These are phyloP conservation scores for Allophyes oxyacanthae DNA, from an alignment of 2,888 invertebrate genomes.

Conservation along the genomic window DNA sequence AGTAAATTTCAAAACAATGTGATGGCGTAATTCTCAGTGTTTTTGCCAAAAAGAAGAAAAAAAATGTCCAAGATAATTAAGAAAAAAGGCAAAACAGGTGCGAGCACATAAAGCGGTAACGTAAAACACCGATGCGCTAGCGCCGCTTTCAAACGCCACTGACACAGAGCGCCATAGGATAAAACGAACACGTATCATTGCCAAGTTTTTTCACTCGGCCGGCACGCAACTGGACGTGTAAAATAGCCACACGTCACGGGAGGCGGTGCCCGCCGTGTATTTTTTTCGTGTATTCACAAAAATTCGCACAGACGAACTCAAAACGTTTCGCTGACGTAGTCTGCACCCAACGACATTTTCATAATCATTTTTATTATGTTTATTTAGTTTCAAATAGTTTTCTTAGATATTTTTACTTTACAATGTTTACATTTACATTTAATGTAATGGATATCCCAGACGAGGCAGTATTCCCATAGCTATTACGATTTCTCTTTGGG, in stretches of 20 bases:
- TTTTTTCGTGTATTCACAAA: conserved; percentile 30
- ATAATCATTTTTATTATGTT: conserved; percentile 25
- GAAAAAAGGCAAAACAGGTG: conserved; percentile 18
- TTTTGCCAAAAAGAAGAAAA: conserved; percentile 32
- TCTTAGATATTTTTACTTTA: conserved; percentile 11
- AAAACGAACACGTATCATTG: conserved; percentile 72
- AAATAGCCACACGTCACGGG: conserved; percentile 67
- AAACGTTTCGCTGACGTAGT: conserved; percentile 18
- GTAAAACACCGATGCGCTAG: conserved; percentile 49
- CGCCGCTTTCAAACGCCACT: conserved; percentile 69
- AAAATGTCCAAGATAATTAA: conserved; percentile 10
- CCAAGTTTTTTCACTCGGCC: conserved; percentile 79
- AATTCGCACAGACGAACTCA: conserved; percentile 15
- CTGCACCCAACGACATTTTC: conserved; percentile 26
- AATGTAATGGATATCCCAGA: conserved; percentile 8
- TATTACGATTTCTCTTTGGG: conserved; percentile 33
- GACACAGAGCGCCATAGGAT: conserved; percentile 74
- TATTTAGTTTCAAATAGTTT: conserved; percentile 11
- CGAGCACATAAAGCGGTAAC: conserved; percentile 28
- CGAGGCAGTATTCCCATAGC: conserved; percentile 14
- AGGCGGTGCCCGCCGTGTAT: conserved; percentile 49
- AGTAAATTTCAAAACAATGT: conserved; percentile 21
- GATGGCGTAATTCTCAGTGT: conserved; percentile 26
- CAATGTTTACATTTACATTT: conserved; percentile 9
- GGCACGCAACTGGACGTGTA: conserved; percentile 70